Conservation (phyloP, 2,113 vertebrate genomes). For the Upupa epops region DNA sequence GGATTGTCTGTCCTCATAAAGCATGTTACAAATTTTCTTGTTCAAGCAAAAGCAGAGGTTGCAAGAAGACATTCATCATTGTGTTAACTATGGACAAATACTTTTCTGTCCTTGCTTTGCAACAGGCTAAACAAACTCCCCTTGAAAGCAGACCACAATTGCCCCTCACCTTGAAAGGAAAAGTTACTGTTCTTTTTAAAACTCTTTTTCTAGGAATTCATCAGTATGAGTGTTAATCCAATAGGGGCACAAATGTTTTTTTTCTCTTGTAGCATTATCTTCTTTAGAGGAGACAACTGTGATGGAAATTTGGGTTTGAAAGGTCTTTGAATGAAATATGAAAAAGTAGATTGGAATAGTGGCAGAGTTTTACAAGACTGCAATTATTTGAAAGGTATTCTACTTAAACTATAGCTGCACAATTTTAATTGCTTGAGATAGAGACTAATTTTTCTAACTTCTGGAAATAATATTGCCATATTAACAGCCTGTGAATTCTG, state of each 20-base stretch:
- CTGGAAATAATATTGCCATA: constrained; percentile 36
- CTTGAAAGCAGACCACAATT: background rate
- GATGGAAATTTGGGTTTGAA: constrained; percentile 9
- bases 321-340: constrained; percentile 39
- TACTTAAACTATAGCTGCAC: constrained; percentile 10
- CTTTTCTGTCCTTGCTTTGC: background rate
- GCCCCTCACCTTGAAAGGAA: background rate
- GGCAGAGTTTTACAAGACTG: constrained; percentile 7
- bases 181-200: background rate
- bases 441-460: constrained; percentile 32
- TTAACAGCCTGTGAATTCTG: constrained; percentile 38
- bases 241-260: background rate
- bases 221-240: background rate
- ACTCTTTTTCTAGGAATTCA: background rate
- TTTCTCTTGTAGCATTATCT: constrained; percentile 35
- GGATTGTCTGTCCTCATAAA: background rate
- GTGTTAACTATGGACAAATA: background rate
- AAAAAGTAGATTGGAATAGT: background rate
- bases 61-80: background rate
- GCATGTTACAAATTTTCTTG: background rate
- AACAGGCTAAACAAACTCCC: background rate
- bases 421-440: constrained; percentile 56
- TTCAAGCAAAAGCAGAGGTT: background rate
- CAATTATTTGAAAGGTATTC: constrained; percentile 50
- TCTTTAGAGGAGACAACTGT: background rate